Evolutionary conservation across 2,888 invertebrate species (phyloP).

Genomic region (Pseudanteris insignis): DNA sequence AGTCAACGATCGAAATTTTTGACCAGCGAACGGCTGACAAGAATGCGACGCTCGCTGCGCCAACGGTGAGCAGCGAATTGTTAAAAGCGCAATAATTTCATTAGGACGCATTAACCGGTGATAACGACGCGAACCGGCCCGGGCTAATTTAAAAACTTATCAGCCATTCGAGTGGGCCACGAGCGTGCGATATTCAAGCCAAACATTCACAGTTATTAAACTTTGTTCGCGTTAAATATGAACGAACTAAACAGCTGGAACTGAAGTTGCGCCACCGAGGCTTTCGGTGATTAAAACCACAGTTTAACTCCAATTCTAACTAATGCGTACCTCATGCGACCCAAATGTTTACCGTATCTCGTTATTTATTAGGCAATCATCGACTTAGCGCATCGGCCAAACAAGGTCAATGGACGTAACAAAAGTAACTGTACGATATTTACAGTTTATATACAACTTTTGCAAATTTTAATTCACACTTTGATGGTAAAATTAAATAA

Average conservation of each 20-base stretch:
- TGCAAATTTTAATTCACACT: no score
- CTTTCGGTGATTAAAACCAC: slow-evolving; percentile 41
- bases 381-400: slow-evolving; percentile 4
- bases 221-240: slow-evolving; percentile 42
- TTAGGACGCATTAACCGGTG: slow-evolving; percentile 22
- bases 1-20: slow-evolving; percentile 15
- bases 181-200: slow-evolving; percentile 32
- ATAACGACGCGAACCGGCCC: slow-evolving; percentile 13
- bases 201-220: slow-evolving; percentile 41
- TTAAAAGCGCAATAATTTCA: slow-evolving; percentile 21
- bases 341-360: slow-evolving; percentile 8
- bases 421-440: no score
- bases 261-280: slow-evolving; percentile 39
- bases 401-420: no score
- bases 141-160: slow-evolving; percentile 38
- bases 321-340: slow-evolving; percentile 19
- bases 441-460: no score
- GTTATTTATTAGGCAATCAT: slow-evolving; percentile 24
- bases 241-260: slow-evolving; percentile 41
- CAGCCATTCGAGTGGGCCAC: slow-evolving; percentile 34
- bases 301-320: slow-evolving; percentile 39
- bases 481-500: no score
- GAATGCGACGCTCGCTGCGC: no score
- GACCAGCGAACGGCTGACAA: no score
- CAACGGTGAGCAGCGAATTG: slow-evolving; percentile 5